These are phyloP conservation scores for Gadus macrocephalus DNA, from an alignment of 2,113 vertebrate genomes.

Conservation along the genomic window DNA sequence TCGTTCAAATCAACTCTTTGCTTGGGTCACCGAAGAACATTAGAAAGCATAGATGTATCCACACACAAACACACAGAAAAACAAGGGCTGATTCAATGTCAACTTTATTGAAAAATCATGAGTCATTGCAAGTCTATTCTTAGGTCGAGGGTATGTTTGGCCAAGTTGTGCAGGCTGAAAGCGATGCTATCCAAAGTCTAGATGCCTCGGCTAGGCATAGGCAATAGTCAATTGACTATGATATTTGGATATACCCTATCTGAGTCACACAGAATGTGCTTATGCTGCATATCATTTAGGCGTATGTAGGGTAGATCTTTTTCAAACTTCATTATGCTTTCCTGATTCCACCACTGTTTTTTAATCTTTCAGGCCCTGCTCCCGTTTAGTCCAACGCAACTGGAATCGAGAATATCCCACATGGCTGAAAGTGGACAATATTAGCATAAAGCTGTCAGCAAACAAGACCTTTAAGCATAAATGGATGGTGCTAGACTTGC, in stretches of 20 bases:
- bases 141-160: slow-evolving; percentile 51
- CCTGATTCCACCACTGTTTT: slow-evolving; percentile 19
- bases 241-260: background rate
- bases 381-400: background rate
- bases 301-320: too few species aligned
- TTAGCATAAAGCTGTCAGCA: slow-evolving; percentile 14
- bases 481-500: slow-evolving; percentile 34
- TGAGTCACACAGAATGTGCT: too few species aligned
- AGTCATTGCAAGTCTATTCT: slow-evolving; percentile 68
- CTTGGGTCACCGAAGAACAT: slow-evolving; percentile 8
- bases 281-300: too few species aligned
- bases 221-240: slow-evolving; percentile 3
- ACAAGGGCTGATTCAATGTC: slow-evolving; percentile 45
- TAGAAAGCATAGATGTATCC: slow-evolving; percentile 12
- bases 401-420: slow-evolving; percentile 9
- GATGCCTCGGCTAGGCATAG: slow-evolving; percentile 3
- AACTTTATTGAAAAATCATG: slow-evolving; percentile 67
- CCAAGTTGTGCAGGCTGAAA: slow-evolving; percentile 56
- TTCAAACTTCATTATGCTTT: too few species aligned
- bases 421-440: background rate
- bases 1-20: too few species aligned
- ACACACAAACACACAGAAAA: slow-evolving; percentile 21
- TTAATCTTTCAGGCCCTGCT: slow-evolving; percentile 26
- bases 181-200: slow-evolving; percentile 45
- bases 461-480: slow-evolving; percentile 19